Conservation (phyloP, 2,797 vertebrate genomes). For the Vipera ursinii region DNA sequence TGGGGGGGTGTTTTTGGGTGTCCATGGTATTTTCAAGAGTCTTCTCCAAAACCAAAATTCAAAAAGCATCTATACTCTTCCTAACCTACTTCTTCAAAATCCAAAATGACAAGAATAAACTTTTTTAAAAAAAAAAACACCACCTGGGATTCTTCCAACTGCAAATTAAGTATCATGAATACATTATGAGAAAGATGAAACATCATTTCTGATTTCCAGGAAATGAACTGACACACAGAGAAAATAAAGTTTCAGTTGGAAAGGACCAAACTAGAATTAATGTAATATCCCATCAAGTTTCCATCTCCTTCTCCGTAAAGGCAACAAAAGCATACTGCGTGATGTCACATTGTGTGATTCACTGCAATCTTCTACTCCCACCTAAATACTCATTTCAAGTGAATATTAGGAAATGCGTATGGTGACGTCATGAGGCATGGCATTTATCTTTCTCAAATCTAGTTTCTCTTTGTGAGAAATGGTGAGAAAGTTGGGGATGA, state of each 20-base stretch:
- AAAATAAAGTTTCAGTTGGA: background rate
- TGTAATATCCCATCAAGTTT: background rate
- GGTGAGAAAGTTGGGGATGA: background rate
- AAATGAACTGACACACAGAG: background rate
- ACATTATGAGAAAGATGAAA: background rate
- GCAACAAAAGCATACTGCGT: background rate
- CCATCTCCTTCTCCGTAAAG: background rate
- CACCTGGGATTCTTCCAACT: background rate
- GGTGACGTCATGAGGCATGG: background rate
- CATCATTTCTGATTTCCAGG: background rate
- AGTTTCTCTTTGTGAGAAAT: background rate
- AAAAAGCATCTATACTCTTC: background rate
- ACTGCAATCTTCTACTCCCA: background rate
- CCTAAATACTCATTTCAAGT: background rate
- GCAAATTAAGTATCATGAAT: background rate
- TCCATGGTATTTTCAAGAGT: background rate
- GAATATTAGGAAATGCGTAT: background rate
- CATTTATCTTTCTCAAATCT: background rate
- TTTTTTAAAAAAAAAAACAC: background rate
- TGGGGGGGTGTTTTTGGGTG: background rate
- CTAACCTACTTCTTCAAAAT: background rate
- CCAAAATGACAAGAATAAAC: background rate
- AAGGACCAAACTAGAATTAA: background rate
- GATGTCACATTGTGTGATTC: background rate
- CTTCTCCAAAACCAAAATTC: background rate